Evolutionary conservation across 2,797 vertebrate genomes (phyloP).

Genomic region (Poeciliopsis paucimaculata): DNA sequence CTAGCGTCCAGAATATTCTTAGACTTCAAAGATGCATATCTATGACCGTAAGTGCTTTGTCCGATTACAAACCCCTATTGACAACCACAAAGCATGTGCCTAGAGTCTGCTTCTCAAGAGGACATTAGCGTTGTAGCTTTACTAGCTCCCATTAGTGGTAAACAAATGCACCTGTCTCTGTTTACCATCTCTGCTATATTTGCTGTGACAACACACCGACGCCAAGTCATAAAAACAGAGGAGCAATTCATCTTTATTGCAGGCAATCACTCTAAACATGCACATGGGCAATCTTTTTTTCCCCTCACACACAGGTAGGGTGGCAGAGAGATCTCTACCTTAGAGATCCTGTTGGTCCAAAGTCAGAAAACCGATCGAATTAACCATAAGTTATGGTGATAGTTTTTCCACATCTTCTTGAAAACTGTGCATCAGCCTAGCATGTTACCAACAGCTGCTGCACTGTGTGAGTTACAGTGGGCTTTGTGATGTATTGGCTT

Average conservation of each 20-base stretch:
- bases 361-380: conserved; percentile 40
- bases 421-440: conserved; percentile 39
- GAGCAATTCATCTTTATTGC: conserved; percentile 81
- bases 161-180: conserved; percentile 82
- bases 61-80: conserved; percentile 58
- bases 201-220: conserved; percentile 75
- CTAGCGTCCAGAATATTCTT: background rate
- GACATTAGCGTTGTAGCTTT: conserved; percentile 78
- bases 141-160: conserved; percentile 78
- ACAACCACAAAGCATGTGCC: conserved; percentile 71
- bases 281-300: conserved; percentile 55
- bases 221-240: conserved; percentile 78
- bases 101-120: conserved; percentile 71
- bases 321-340: conserved; percentile 46
- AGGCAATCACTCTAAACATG: conserved; percentile 76
- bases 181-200: conserved; percentile 79
- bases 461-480: conserved; percentile 63
- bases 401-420: conserved; percentile 15
- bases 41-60: conserved; percentile 38
- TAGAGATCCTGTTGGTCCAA: conserved; percentile 43
- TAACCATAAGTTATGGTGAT: conserved; percentile 19
- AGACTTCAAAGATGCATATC: conserved; percentile 34
- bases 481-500: conserved; percentile 79
- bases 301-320: conserved; percentile 50
- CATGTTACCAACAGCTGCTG: conserved; percentile 65